Evolutionary conservation across 2,797 vertebrate species (phyloP).

Genomic region (Oceanodroma leucorhoa): DNA sequence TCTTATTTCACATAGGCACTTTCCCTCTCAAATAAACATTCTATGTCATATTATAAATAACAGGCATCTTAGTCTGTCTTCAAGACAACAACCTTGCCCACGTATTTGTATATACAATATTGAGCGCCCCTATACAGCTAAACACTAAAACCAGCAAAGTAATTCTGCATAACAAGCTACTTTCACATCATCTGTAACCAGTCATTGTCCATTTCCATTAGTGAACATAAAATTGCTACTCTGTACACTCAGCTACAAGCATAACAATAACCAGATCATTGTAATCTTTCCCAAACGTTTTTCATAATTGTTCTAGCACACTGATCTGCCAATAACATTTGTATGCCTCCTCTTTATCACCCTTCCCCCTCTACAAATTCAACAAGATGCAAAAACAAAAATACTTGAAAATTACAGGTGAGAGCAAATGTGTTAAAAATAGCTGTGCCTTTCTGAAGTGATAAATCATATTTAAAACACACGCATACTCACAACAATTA

Average conservation of each 20-base stretch:
- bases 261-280: background rate
- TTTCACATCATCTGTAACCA: slow-evolving; percentile 24
- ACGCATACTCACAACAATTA: background rate
- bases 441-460: background rate
- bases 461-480: background rate
- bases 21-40: background rate
- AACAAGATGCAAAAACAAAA: background rate
- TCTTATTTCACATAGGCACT: background rate
- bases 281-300: background rate
- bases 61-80: background rate
- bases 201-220: slow-evolving; percentile 45
- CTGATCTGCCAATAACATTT: background rate
- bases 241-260: background rate
- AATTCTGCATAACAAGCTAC: background rate
- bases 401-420: background rate
- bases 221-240: background rate
- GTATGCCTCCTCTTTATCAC: background rate
- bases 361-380: background rate
- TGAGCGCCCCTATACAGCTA: background rate
- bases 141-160: background rate
- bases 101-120: rapidly evolving
- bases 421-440: background rate
- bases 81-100: background rate
- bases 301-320: background rate
- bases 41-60: background rate